These are phyloP conservation scores for Eilema caniola DNA, from an alignment of 2,888 invertebrate species.

Conservation along the genomic window DNA sequence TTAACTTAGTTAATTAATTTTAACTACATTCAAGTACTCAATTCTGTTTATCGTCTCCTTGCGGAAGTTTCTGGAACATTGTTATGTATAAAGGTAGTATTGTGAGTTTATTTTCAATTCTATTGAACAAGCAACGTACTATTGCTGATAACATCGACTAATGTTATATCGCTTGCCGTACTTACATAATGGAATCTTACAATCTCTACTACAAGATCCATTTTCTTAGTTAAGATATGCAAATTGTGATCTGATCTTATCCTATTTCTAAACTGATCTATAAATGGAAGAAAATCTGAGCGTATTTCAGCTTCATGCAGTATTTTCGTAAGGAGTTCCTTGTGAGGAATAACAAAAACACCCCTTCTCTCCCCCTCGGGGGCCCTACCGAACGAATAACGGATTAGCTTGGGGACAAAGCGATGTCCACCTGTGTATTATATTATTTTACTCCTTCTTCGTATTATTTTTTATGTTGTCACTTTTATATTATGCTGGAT, in stretches of 20 bases:
- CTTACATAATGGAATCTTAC: slow-evolving; percentile 23
- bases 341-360: slow-evolving; percentile 11
- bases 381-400: background rate
- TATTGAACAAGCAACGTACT: slow-evolving; percentile 16
- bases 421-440: background rate
- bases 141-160: slow-evolving; percentile 20
- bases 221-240: slow-evolving; percentile 31
- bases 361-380: background rate
- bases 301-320: slow-evolving; percentile 1
- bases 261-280: slow-evolving; percentile 20
- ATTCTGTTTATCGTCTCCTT: slow-evolving; percentile 1
- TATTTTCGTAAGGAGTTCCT: background rate
- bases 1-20: no score
- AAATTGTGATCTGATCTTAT: slow-evolving; percentile 25
- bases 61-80: background rate
- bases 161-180: slow-evolving; percentile 25
- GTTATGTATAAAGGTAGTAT: background rate
- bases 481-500: background rate
- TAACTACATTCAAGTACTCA: no score
- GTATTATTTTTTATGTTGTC: no score
- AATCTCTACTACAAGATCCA: slow-evolving; percentile 23
- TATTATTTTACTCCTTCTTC: background rate
- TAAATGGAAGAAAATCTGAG: slow-evolving; percentile 22
- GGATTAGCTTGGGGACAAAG: slow-evolving; percentile 4
- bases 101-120: slow-evolving; percentile 10